A percentile compares a stretch with the other conserved stretches of the same genome.
Evolutionary conservation across 2,888 invertebrate species (phyloP).

Genomic region (Standfussiana lucernea): DNA sequence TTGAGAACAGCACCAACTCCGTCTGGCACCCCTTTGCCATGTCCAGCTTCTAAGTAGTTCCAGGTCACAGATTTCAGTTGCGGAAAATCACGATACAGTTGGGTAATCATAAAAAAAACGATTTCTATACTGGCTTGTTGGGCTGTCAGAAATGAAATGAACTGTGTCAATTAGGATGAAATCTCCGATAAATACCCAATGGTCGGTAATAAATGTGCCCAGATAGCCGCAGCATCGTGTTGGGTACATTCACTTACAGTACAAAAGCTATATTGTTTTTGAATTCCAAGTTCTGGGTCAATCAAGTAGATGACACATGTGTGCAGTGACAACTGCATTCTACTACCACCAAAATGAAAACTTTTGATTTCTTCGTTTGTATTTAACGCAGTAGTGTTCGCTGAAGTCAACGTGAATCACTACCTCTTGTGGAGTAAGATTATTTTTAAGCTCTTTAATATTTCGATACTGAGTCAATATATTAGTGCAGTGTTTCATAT

Average conservation of each 20-base stretch:
- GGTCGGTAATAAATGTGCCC: conserved; percentile 14
- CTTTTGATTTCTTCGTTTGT: conserved; percentile 20
- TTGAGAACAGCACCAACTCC: conserved; percentile 30
- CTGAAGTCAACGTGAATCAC: conserved; percentile 17
- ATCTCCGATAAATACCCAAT: conserved; percentile 1
- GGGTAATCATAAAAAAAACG: conserved; percentile 5
- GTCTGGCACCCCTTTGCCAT: conserved; percentile 35
- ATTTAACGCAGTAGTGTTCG: conserved; percentile 13
- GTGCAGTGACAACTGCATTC: conserved; percentile 2
- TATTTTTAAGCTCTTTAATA: conserved; percentile 15
- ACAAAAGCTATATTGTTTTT: background rate
- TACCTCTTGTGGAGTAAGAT: conserved; percentile 14
- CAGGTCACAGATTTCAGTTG: conserved; percentile 49
- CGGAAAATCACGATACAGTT: conserved; percentile 14
- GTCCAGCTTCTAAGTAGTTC: conserved; percentile 50
- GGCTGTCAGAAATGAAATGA: conserved; percentile 7
- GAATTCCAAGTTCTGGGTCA: conserved; percentile 9
- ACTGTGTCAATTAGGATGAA: background rate
- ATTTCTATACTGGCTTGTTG: conserved; percentile 11
- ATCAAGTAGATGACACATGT: conserved; percentile 14
- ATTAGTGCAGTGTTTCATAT: conserved; percentile 17
- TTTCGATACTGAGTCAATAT: conserved; percentile 15
- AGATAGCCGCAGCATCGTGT: conserved; percentile 18
- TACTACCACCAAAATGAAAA: conserved; percentile 11
- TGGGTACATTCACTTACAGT: conserved; percentile 7